Evolutionary conservation across 2,797 vertebrate genomes (phyloP), one percentile per base, ranked within the genome.

Genomic region (Erithacus rubecula): DNA sequence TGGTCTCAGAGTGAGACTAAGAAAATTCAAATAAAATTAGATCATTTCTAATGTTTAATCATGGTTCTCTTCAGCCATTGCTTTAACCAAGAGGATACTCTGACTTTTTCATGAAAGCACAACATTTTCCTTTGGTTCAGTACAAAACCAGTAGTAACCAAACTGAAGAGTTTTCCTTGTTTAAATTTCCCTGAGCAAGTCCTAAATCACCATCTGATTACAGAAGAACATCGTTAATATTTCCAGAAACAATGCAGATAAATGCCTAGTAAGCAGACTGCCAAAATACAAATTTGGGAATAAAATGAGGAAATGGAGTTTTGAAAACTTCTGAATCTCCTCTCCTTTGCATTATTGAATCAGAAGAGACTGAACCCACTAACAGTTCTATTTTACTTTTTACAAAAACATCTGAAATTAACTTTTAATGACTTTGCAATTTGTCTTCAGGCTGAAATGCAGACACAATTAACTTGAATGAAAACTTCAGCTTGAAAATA

Each of bases 201-300:
- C 16, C 10, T 76, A 87, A 78, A 90, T 68, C 34, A 44, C 2
- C 20, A 34, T 43, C 11, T 75, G 16, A 56, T 24, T 52, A 26
- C 15, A 81, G 13, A 85, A 4, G 5, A 92, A 17, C 3, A 32
- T 4, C 0, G 0, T 39, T 9, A 52, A 6, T 44, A 80, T 85
- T 88, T 76, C 9, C 32, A 26, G 47, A 58, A 83, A 62, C 3
- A 47, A 82, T 72, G 9, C 12, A 59, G 7, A 36, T 12, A 46
- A 70, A 55, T 59, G 6, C 1, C 13, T 59, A 16, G 11, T 17
- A 64, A 86, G 4, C 2, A 0, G 0, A 37, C 10, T 36, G 2
- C 64, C 19, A 68, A 83, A 75, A 89, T 22, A 64, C 6, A 30
- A 69, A 65, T 43, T 43, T 51, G 15, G 5, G 9, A 92, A 49